phyloP scores from a whole-genome alignment of 2,888 invertebrate genomes.

The Ephialtes manifestator region DNA sequence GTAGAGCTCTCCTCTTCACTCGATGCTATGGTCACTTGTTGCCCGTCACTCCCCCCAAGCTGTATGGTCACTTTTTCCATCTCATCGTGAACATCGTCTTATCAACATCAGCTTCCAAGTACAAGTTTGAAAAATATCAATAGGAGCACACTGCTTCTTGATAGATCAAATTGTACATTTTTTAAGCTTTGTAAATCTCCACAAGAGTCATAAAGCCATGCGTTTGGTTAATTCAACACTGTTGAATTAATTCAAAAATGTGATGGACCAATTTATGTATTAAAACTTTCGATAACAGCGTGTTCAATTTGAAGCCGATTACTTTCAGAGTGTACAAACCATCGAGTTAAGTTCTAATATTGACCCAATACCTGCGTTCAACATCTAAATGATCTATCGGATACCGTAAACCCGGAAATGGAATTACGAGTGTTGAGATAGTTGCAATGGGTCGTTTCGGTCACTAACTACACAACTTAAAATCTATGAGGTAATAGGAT shows the following conservation, averaged over 20 bases:
- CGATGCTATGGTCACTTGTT: slow-evolving; percentile 75
- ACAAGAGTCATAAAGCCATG: too few relatives aligned
- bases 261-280: too few relatives aligned
- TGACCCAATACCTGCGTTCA: background rate
- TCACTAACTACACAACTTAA: background rate
- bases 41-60: slow-evolving; percentile 79
- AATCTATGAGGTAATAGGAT: background rate
- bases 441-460: background rate
- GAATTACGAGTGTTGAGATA: background rate
- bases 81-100: slow-evolving; percentile 30
- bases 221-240: too few relatives aligned
- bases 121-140: background rate
- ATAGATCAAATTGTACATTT: background rate
- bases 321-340: too few relatives aligned
- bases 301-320: too few relatives aligned
- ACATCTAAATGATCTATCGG: background rate
- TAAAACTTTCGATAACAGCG: too few relatives aligned
- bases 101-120: background rate
- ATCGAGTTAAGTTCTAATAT: background rate
- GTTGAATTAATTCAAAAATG: too few relatives aligned
- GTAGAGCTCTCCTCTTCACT: slow-evolving; percentile 55
- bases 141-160: background rate
- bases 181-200: too few relatives aligned
- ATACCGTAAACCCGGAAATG: background rate
- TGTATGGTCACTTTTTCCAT: slow-evolving; percentile 76